Evolutionary conservation across 2,113 vertebrate genomes (phyloP), one percentile per base, ranked within the genome.

Genomic region (Ammodytes dubius): DNA sequence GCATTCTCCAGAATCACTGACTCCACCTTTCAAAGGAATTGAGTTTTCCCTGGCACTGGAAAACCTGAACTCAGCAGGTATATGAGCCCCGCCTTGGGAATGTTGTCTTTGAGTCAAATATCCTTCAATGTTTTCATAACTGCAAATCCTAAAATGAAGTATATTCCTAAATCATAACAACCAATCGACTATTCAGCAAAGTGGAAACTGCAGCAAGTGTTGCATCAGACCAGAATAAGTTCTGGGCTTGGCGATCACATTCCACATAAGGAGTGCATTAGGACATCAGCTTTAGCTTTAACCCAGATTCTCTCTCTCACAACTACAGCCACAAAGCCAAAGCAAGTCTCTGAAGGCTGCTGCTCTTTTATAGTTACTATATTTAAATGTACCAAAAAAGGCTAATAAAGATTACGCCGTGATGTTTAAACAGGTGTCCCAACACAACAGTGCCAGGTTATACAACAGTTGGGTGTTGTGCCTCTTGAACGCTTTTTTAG

Each of bases 211-310:
- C 75, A 87, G 81, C 78, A 83, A 83, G 81, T 88, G 87, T 84
- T 84, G 56, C 64, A 12, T 54, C 66, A 78, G 79, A 90, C 79
- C 83, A 79, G 84, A 93, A 79, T 81, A 74, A 87, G 84, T 82
- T 83, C 59, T 81, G 82, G 87, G 80, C 74, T 67, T 54, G 77
- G 67, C 9, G 79, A 90, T 76, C 84, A 82, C 94, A 95, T 95
- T 96, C 95, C 94, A 94, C 95, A 95, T 95, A 88, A 56, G 93
- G 94, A 94, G 84, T n/a, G 35, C 83, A 90, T 95, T 94, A 95
- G 66, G 40, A 77, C 54, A 35, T 74, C 61, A 70, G 67, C 68
- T 85, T 87, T 54, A 15, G 76, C 67, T 84, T 15, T 46, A 56
- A 81, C 80, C 61, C 85, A 82, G 64, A 79, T 71, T 82, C 70